Evolutionary conservation across 2,797 vertebrate species (phyloP).

Genomic region (Xyrichtys novacula): DNA sequence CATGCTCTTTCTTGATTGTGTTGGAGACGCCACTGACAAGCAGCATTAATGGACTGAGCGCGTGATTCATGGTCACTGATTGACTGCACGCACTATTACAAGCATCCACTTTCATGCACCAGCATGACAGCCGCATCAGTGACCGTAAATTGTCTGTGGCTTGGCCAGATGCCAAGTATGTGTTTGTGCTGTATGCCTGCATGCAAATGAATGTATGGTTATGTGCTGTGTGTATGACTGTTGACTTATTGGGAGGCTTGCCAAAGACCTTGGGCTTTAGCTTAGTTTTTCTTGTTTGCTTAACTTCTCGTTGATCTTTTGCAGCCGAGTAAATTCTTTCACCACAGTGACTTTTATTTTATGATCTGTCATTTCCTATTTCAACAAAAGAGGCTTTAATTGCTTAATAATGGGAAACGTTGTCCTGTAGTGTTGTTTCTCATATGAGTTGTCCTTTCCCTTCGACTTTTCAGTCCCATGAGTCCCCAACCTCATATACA

Average conservation of each 20-base stretch:
- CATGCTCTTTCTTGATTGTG: slow-evolving; percentile 70
- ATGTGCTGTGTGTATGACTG: slow-evolving; percentile 27
- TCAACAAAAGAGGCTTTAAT: slow-evolving; percentile 37
- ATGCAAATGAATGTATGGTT: slow-evolving; percentile 31
- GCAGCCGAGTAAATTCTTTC: neutral
- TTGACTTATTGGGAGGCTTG: slow-evolving; percentile 36
- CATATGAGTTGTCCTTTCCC: slow-evolving; percentile 20
- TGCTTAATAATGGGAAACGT: slow-evolving; percentile 47
- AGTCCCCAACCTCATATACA: slow-evolving; percentile 63
- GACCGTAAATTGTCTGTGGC: slow-evolving; percentile 42
- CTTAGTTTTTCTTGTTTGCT: slow-evolving; percentile 43
- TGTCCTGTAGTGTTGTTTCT: slow-evolving; percentile 24
- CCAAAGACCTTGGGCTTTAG: slow-evolving; percentile 12
- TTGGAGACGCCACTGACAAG: slow-evolving; percentile 59
- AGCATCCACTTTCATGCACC: slow-evolving; percentile 42
- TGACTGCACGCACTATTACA: slow-evolving; percentile 32
- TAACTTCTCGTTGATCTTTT: slow-evolving; percentile 4
- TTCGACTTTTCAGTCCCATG: slow-evolving; percentile 41
- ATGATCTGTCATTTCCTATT: slow-evolving; percentile 21
- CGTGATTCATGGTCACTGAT: slow-evolving; percentile 64
- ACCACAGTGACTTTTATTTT: slow-evolving; percentile 8
- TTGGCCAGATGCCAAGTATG: slow-evolving; percentile 41
- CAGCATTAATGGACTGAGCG: slow-evolving; percentile 59
- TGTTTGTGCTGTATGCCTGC: slow-evolving; percentile 39
- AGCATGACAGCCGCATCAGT: slow-evolving; percentile 36